phyloP scores from a whole-genome alignment of 2,888 invertebrate genomes.

The Notocelia uddmanniana region DNA sequence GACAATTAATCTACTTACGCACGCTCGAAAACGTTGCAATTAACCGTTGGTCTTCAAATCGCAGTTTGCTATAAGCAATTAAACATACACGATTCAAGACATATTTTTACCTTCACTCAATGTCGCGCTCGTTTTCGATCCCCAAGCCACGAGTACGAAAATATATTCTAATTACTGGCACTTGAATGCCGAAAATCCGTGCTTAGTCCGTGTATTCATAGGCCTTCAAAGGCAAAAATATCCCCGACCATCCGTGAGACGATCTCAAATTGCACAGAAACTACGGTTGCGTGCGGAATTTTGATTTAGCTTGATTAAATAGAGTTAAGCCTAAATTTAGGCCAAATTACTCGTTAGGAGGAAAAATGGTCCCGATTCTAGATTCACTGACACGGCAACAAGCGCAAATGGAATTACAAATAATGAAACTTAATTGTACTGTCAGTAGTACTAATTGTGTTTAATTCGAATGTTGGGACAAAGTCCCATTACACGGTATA shows the following conservation, averaged over 20 bases:
- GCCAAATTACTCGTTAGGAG: slow-evolving; percentile 37
- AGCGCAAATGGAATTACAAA: slow-evolving; percentile 7
- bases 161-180: neutral
- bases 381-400: slow-evolving; percentile 3
- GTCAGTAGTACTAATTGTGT: slow-evolving; percentile 41
- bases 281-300: slow-evolving; percentile 49
- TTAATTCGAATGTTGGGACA: slow-evolving; percentile 28
- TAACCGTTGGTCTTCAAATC: too few relatives aligned
- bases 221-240: slow-evolving; percentile 9
- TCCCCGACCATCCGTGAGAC: neutral
- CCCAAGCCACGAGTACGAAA: too few relatives aligned
- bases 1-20: too few relatives aligned
- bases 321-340: slow-evolving; percentile 44
- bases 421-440: slow-evolving; percentile 24
- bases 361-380: slow-evolving; percentile 18
- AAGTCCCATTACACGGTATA: slow-evolving; percentile 27
- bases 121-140: too few relatives aligned
- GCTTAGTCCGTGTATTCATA: neutral
- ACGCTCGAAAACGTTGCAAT: too few relatives aligned
- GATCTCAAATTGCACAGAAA: slow-evolving; percentile 42
- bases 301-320: slow-evolving; percentile 51
- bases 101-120: too few relatives aligned
- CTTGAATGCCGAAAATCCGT: neutral
- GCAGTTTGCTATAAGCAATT: too few relatives aligned
- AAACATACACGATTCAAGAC: too few relatives aligned